Percentiles rank a stretch among this genome's conserved stretches.
Evolutionary conservation across 2,888 invertebrate species (phyloP).

Genomic region (Clusia tigrina): DNA sequence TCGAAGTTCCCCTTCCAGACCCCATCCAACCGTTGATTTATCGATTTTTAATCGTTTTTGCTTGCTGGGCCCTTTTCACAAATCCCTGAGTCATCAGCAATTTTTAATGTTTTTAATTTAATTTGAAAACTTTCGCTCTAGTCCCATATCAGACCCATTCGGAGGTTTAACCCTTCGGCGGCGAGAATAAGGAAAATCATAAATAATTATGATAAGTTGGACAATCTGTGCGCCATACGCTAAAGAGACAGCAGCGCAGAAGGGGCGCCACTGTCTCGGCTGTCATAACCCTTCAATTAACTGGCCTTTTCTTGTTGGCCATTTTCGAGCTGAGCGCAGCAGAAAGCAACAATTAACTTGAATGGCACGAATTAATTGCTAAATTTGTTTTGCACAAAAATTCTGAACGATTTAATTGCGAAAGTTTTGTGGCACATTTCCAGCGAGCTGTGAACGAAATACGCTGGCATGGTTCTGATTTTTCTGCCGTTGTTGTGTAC

Average conservation of each 20-base stretch:
- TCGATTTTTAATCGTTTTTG: conserved; percentile 50
- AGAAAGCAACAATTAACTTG: conserved; percentile 39
- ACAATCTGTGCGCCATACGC: conserved; percentile 30
- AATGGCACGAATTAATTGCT: conserved; percentile 24
- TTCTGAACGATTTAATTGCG: neutral
- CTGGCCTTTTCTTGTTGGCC: conserved; percentile 16
- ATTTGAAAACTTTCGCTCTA: conserved; percentile 54
- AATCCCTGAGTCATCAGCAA: conserved; percentile 52
- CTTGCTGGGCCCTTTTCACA: conserved; percentile 18
- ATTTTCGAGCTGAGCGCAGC: conserved; percentile 12
- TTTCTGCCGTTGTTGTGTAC: neutral
- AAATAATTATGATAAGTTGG: conserved; percentile 56
- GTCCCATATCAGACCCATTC: conserved; percentile 52
- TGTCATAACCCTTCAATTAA: conserved; percentile 34
- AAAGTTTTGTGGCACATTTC: neutral
- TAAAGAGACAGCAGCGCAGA: too few relatives aligned
- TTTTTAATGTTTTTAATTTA: conserved; percentile 55
- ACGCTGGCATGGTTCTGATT: conserved; percentile 6
- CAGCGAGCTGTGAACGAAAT: conserved; percentile 7
- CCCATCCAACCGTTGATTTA: too few relatives aligned
- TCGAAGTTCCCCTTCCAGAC: too few relatives aligned
- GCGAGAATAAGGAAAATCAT: conserved; percentile 38
- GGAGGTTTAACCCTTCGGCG: conserved; percentile 13
- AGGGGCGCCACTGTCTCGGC: conserved; percentile 34
- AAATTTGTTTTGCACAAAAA: conserved; percentile 1